Evolutionary conservation across 2,797 vertebrate species (phyloP).

Genomic region (Crotalus adamanteus): DNA sequence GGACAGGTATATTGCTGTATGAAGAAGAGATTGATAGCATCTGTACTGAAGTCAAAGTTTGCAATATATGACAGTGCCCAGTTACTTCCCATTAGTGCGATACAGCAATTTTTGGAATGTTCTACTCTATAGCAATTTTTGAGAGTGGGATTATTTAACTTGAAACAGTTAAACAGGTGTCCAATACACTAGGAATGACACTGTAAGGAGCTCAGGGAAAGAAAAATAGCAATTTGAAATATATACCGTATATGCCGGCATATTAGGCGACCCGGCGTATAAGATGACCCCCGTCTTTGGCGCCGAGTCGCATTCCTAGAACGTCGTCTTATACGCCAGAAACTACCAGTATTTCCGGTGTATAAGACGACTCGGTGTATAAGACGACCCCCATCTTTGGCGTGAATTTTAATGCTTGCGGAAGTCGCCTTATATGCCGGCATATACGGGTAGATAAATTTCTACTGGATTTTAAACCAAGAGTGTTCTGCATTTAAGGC

Average conservation of each 20-base stretch:
- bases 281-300: too few species aligned
- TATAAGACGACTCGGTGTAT: too few species aligned
- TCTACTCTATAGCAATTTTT: background rate
- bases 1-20: background rate
- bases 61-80: background rate
- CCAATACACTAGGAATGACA: background rate
- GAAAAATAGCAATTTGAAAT: background rate
- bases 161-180: background rate
- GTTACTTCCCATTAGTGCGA: background rate
- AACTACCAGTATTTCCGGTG: too few species aligned
- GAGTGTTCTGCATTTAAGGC: background rate
- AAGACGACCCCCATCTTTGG: too few species aligned
- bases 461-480: background rate
- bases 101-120: background rate
- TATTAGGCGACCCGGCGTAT: too few species aligned
- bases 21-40: background rate
- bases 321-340: too few species aligned
- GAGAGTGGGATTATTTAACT: background rate
- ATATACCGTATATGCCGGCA: too few species aligned
- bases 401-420: too few species aligned
- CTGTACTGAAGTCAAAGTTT: background rate
- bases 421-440: too few species aligned
- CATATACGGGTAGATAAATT: background rate
- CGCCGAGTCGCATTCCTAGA: too few species aligned
- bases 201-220: background rate